Evolutionary conservation across 2,113 vertebrate genomes (phyloP).

Genomic region (Silurus asotus): DNA sequence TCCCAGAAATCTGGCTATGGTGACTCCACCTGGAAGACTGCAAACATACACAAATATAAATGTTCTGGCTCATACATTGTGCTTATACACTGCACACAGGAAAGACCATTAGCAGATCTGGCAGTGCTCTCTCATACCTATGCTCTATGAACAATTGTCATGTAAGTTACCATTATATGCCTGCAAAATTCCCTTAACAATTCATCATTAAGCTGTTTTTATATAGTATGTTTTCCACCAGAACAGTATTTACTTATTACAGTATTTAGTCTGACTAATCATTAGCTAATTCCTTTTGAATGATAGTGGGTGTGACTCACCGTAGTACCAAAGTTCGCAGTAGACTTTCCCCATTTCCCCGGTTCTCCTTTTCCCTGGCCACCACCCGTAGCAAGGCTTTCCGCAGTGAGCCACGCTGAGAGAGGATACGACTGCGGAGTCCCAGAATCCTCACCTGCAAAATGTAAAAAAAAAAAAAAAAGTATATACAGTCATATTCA

Average conservation of each 20-base stretch:
- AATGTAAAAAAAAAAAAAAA: neutral
- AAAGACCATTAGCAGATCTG: neutral
- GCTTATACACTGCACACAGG: neutral
- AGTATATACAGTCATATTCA: neutral
- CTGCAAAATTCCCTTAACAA: neutral
- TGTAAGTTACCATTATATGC: neutral
- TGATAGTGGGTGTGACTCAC: slow-evolving; percentile 60
- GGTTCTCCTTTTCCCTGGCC: slow-evolving; percentile 31
- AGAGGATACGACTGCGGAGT: slow-evolving; percentile 79
- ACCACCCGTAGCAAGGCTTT: slow-evolving; percentile 58
- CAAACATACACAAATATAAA: slow-evolving; percentile 2
- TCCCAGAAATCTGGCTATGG: slow-evolving; percentile 57
- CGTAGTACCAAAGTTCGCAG: slow-evolving; percentile 64
- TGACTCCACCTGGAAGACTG: slow-evolving; percentile 59
- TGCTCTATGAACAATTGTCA: too few species aligned
- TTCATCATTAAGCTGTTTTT: neutral
- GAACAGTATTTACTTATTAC: neutral
- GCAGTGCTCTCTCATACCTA: neutral
- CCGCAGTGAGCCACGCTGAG: slow-evolving; percentile 60
- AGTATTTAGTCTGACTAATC: neutral
- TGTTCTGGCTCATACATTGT: neutral
- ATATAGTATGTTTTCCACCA: neutral
- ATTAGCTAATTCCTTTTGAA: neutral
- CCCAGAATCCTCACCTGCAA: slow-evolving; percentile 75
- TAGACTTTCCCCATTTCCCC: neutral